Percentiles rank a stretch among this genome's conserved stretches.
Evolutionary conservation across 35 echinoderm and acorn worm genomes (phyloP).

Genomic region (Diadema setosum): DNA sequence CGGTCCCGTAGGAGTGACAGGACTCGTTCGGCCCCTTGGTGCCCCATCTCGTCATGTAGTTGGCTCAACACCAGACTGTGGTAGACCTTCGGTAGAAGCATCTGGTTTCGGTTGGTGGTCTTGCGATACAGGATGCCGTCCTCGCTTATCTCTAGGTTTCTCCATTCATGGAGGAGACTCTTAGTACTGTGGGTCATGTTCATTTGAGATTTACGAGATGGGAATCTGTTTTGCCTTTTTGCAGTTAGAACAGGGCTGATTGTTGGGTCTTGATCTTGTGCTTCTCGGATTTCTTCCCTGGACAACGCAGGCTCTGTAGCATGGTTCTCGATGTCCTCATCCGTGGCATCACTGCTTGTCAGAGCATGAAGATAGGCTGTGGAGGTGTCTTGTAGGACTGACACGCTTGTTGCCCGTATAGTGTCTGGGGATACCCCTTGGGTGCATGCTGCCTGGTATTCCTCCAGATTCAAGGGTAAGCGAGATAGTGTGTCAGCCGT

Average conservation of each 20-base stretch:
- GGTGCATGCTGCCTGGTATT: background rate
- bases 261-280: background rate
- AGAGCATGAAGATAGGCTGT: background rate
- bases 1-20: background rate
- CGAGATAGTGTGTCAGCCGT: background rate
- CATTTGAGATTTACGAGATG: background rate
- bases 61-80: background rate
- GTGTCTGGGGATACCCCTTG: background rate
- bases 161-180: slow-evolving; percentile 29
- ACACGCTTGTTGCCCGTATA: background rate
- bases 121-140: slow-evolving; percentile 31
- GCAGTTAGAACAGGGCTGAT: background rate
- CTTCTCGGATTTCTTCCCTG: background rate
- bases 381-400: background rate
- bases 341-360: background rate
- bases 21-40: slow-evolving; percentile 17
- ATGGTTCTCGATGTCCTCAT: background rate
- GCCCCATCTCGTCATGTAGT: slow-evolving; percentile 51
- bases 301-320: background rate
- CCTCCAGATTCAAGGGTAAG: background rate
- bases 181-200: background rate
- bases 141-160: background rate
- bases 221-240: background rate
- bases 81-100: slow-evolving; percentile 22
- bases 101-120: background rate